Evolutionary conservation across 2,888 invertebrate genomes (phyloP), one percentile per base, ranked within the genome.

Genomic region (Dasypogon diadema): DNA sequence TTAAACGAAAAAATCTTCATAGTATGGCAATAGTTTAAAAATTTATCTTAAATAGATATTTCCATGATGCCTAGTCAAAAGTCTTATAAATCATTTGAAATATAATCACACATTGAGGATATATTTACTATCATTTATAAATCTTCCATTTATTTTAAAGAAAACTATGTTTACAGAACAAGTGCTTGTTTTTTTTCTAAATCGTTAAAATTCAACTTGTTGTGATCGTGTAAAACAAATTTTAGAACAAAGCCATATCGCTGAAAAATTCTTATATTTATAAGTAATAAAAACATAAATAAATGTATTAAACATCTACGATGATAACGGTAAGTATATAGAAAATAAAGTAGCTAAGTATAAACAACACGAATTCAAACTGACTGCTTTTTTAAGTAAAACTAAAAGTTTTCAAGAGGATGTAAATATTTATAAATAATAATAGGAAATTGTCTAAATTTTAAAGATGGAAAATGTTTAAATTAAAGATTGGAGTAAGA

Each of bases 381-480:
- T 21, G 65, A 65, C 65, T 65, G 65, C 65, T 65, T 65, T 65
- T 42, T 65, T 65, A 46, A 65, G 37, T n/a, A 37, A 65, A 65
- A 65, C 42, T n/a, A 65, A 22, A 65, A 65, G 22, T 65, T 46
- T 22, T 65, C n/a, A 46, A 56, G 14, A 21, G 48, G 46, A 46
- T 65, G 65, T 65, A 65, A 65, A 65, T 65, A 65, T 65, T 65
- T 42, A 65, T 46, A 65, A 65, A 42, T 3, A 48, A 8, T 46
- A 65, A 65, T 46, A 65, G 65, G 14, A 46, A 22, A 18, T 22
- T 48, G 63, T 37, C 63, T 63, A 63, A 63, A 63, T 37, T 63
- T 63, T 63, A 63, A 46, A 65, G 10, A 42, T 22, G 24, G 24
- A 65, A 42, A 65, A 65, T 46, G 65, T 65, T 46, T 65, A 65